Percentiles rank a stretch among this genome's conserved stretches.
These are phyloP conservation scores for Oreohelix idahoensis DNA, from an alignment of 1,140 invertebrate genomes.

Conservation along the genomic window DNA sequence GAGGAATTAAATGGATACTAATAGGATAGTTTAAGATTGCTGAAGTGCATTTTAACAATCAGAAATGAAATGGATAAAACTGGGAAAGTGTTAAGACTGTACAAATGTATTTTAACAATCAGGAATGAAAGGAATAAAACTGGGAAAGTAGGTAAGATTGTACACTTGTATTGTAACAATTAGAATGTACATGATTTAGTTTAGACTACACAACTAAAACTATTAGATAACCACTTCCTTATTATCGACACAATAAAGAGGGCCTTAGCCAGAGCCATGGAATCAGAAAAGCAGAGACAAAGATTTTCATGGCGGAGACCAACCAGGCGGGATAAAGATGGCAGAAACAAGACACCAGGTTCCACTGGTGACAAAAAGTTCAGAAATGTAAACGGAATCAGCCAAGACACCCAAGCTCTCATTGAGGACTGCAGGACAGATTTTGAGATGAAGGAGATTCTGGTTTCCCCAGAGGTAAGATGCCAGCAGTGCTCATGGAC, in stretches of 20 bases:
- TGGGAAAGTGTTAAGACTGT: too few species aligned
- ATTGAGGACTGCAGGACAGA: conserved; percentile 48
- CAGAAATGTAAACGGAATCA: conserved; percentile 61
- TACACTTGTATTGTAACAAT: neutral
- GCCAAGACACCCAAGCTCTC: conserved; percentile 56
- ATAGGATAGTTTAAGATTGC: too few species aligned
- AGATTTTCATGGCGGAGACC: conserved; percentile 55
- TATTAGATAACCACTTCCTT: neutral
- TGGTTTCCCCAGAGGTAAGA: conserved; percentile 49
- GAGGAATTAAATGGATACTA: too few species aligned
- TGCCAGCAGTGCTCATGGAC: neutral
- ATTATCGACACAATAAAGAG: conserved; percentile 43
- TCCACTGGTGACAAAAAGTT: conserved; percentile 5
- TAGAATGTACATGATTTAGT: too few species aligned
- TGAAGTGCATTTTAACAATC: too few species aligned
- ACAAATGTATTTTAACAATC: too few species aligned
- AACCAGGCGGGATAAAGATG: conserved; percentile 46
- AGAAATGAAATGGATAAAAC: too few species aligned
- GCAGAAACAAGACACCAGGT: conserved; percentile 41
- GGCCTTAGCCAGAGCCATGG: conserved; percentile 62
- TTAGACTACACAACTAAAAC: neutral
- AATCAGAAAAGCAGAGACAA: conserved; percentile 50
- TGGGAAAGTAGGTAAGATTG: too few species aligned
- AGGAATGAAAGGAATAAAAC: too few species aligned
- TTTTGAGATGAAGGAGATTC: conserved; percentile 51